Evolutionary conservation across 2,888 invertebrate genomes (phyloP).

Genomic region (Melinopterus prodromus): DNA sequence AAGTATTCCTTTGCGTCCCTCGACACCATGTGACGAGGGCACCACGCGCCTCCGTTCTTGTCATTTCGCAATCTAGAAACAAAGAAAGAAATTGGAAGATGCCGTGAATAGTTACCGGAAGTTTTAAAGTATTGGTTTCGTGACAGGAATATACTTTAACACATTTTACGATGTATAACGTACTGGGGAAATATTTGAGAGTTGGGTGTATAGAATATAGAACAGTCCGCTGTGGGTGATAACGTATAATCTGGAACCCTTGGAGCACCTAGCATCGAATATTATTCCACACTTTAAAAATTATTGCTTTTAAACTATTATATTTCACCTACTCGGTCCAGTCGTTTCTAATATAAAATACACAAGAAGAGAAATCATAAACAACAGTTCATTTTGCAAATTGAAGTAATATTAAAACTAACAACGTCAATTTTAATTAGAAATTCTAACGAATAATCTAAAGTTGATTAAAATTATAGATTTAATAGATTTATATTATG

Average conservation of each 20-base stretch:
- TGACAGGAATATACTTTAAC: not conserved
- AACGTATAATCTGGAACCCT: not conserved
- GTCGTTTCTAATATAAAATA: no score
- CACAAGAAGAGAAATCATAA: no score
- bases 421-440: no score
- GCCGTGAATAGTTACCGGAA: constrained; percentile 8
- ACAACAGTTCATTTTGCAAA: no score
- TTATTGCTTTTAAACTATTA: no score
- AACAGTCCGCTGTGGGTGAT: not conserved
- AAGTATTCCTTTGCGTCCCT: constrained; percentile 78
- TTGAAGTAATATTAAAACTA: no score
- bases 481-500: no score
- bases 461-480: no score
- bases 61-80: constrained; percentile 76
- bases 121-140: not conserved
- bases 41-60: constrained; percentile 86
- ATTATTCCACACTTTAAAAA: not conserved
- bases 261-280: not conserved
- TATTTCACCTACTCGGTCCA: no score
- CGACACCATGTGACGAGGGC: constrained; percentile 78
- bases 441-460: no score
- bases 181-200: not conserved
- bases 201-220: not conserved
- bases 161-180: not conserved
- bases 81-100: constrained; percentile 32